Evolutionary conservation across 2,113 vertebrate species (phyloP).

Genomic region (Chascanopsetta lugubris): DNA sequence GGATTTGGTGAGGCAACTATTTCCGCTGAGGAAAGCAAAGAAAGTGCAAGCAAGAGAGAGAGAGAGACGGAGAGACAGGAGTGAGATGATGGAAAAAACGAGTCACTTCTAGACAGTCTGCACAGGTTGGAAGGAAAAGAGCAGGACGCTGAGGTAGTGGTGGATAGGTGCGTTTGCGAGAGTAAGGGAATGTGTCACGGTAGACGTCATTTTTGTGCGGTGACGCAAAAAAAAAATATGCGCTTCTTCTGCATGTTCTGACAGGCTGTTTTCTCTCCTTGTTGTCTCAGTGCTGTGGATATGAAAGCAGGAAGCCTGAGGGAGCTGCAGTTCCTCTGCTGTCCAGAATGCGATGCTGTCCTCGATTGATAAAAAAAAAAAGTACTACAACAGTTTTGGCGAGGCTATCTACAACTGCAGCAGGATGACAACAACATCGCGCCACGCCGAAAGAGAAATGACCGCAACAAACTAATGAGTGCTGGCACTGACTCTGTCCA

Average conservation of each 20-base stretch:
- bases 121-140: slow-evolving; percentile 30
- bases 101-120: slow-evolving; percentile 26
- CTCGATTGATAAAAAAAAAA: background rate
- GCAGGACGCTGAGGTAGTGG: background rate
- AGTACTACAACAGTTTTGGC: slow-evolving; percentile 38
- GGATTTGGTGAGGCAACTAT: slow-evolving; percentile 60
- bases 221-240: background rate
- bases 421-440: no score
- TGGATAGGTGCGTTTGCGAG: slow-evolving; percentile 1
- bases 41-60: slow-evolving; percentile 34
- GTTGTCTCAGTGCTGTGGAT: background rate
- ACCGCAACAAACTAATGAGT: background rate
- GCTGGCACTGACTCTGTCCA: background rate
- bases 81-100: slow-evolving; percentile 69
- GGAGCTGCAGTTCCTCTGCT: background rate
- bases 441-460: background rate
- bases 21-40: slow-evolving; percentile 54
- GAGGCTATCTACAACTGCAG: slow-evolving; percentile 12
- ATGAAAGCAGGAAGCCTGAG: background rate
- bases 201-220: slow-evolving; percentile 4
- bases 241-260: background rate
- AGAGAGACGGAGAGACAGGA: slow-evolving; percentile 4
- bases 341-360: slow-evolving; percentile 5
- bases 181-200: background rate
- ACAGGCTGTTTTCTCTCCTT: background rate